Conservation (phyloP, 2,797 vertebrate species). For the Sardinella longiceps region DNA sequence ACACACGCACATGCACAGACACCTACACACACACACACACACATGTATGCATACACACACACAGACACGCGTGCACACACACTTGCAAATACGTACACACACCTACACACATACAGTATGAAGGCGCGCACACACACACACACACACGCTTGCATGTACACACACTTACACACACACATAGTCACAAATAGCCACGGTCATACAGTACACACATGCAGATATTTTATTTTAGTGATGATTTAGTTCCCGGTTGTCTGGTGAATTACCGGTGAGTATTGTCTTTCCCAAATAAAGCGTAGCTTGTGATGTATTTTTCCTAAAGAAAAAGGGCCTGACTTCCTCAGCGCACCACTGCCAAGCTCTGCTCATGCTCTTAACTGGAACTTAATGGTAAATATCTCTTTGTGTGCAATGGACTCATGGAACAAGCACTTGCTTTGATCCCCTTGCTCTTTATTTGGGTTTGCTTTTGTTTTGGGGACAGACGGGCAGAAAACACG, state of each 20-base stretch:
- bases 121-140: neutral
- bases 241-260: constrained; percentile 13
- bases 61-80: neutral
- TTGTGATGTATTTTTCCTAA: neutral
- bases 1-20: neutral
- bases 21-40: neutral
- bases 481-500: neutral
- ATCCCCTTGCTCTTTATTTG: neutral
- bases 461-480: constrained; percentile 21
- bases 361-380: neutral
- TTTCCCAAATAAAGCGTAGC: neutral
- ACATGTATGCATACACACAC: neutral
- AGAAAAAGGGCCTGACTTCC: neutral
- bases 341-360: neutral
- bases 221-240: constrained; percentile 10
- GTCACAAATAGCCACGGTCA: no score
- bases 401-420: neutral
- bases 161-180: neutral
- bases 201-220: neutral
- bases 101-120: neutral
- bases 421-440: neutral
- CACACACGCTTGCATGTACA: neutral
- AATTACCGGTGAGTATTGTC: constrained; percentile 21
- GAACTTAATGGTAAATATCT: constrained; percentile 7
- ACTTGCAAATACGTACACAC: neutral